Evolutionary conservation across 2,113 vertebrate species (phyloP).

Genomic region (Hemicordylus capensis): DNA sequence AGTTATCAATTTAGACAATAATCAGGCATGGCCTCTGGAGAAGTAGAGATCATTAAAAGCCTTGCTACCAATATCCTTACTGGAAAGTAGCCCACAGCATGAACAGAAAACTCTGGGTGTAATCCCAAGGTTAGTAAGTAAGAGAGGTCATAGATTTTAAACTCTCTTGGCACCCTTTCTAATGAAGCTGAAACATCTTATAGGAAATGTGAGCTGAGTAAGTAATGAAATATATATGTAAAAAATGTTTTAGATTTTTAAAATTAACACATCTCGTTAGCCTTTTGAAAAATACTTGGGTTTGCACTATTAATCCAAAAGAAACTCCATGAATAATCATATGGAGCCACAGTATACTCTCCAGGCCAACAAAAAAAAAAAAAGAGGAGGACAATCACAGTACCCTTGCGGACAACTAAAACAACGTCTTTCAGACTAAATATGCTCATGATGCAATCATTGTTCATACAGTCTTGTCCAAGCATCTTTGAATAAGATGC

Average conservation of each 20-base stretch:
- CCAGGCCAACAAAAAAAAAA: no score
- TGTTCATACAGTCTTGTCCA: not conserved
- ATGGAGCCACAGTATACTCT: not conserved
- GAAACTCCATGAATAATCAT: conserved; percentile 1
- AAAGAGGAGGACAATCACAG: no score
- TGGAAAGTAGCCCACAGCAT: conserved; percentile 21
- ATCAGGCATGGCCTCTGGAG: conserved; percentile 44
- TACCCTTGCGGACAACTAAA: not conserved
- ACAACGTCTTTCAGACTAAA: not conserved
- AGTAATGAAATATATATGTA: not conserved
- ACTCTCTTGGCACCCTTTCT: not conserved
- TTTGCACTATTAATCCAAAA: not conserved
- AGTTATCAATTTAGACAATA: conserved; percentile 52
- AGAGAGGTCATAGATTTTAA: not conserved
- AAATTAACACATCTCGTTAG: not conserved
- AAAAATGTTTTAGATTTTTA: not conserved
- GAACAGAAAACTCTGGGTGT: not conserved
- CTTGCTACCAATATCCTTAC: not conserved
- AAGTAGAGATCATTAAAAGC: conserved; percentile 31
- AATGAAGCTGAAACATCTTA: not conserved
- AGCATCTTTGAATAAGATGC: not conserved
- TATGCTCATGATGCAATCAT: not conserved
- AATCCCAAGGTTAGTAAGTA: conserved; percentile 40
- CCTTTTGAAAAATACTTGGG: not conserved
- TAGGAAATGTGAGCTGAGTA: not conserved